Conservation (phyloP, 2,797 vertebrate genomes). For the Nyctibius grandis region DNA sequence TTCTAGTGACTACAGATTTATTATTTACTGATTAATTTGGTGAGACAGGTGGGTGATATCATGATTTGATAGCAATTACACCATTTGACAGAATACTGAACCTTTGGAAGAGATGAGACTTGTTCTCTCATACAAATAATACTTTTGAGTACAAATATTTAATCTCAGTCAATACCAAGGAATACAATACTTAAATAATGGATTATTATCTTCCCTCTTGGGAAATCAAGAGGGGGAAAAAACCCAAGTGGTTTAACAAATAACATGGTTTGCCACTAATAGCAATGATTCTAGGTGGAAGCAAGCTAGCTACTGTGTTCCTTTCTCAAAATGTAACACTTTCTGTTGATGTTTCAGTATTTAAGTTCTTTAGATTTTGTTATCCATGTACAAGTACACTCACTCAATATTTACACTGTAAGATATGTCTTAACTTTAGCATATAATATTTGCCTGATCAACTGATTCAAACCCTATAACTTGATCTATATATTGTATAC, state of each 20-base stretch:
- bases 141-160: neutral
- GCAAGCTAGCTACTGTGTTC: neutral
- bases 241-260: neutral
- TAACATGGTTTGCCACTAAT: neutral
- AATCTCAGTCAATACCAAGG: neutral
- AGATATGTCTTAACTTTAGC: neutral
- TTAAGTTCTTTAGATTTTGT: neutral
- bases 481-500: neutral
- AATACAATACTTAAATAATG: neutral
- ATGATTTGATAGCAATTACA: neutral
- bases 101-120: neutral
- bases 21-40: neutral
- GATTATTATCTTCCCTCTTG: neutral
- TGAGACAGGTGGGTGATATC: neutral
- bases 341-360: neutral
- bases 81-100: neutral
- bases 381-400: neutral
- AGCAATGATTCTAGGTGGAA: neutral
- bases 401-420: neutral
- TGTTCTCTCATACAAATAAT: neutral
- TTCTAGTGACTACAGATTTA: neutral
- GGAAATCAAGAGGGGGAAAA: neutral
- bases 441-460: neutral
- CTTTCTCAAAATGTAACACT: neutral
- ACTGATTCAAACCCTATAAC: neutral